These are phyloP conservation scores for Perizoma flavofasciatum DNA, from an alignment of 2,888 invertebrate genomes.

Conservation along the genomic window DNA sequence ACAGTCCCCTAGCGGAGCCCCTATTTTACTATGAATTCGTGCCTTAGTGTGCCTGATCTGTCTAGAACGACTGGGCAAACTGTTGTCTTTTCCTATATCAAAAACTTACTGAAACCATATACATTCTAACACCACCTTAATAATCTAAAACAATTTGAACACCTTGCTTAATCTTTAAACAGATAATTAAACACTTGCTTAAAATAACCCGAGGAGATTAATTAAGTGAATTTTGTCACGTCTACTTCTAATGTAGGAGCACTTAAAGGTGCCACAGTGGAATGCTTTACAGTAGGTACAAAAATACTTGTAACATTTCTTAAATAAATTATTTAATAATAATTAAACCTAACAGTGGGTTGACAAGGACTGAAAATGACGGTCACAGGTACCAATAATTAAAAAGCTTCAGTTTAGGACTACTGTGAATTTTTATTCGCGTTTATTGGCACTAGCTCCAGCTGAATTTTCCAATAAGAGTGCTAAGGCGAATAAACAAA, in stretches of 20 bases:
- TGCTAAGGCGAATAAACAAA: no score
- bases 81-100: no score
- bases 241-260: constrained; percentile 33
- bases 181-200: constrained; percentile 31
- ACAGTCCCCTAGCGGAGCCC: no score
- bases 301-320: no score
- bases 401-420: background rate
- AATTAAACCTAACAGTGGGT: no score
- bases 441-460: no score
- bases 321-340: no score
- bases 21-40: no score
- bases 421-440: background rate
- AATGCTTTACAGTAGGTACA: background rate
- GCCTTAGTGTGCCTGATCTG: no score
- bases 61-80: no score
- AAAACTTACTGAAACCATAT: background rate
- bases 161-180: constrained; percentile 22
- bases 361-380: no score
- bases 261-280: constrained; percentile 27
- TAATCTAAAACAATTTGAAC: constrained; percentile 1
- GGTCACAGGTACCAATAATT: background rate
- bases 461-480: no score
- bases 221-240: constrained; percentile 41
- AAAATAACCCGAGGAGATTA: constrained; percentile 34
- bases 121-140: background rate